Evolutionary conservation across 2,113 vertebrate species (phyloP).

Genomic region (Phalacrocorax brasilianus): DNA sequence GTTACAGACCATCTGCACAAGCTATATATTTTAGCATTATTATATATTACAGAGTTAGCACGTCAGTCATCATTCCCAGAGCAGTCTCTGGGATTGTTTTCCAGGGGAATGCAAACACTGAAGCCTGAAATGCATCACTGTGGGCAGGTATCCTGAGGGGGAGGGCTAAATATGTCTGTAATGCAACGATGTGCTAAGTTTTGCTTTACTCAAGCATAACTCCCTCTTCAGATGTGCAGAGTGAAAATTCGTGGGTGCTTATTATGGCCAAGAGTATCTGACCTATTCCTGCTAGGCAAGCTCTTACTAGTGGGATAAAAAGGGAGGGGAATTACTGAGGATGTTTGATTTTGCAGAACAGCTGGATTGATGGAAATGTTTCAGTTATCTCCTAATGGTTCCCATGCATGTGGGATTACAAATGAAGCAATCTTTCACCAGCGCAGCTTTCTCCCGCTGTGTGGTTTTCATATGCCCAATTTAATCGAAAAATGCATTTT

Average conservation of each 20-base stretch:
- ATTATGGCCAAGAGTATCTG: not conserved
- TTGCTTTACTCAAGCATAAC: not conserved
- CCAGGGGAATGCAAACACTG: not conserved
- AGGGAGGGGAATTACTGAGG: not conserved
- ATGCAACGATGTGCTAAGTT: not conserved
- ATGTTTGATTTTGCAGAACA: not conserved
- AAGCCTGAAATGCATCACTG: not conserved
- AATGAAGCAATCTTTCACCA: not conserved
- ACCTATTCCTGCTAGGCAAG: not conserved
- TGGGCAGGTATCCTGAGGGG: not conserved
- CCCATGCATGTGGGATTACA: not conserved
- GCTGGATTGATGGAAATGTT: not conserved
- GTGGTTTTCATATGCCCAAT: not conserved
- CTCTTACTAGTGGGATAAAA: not conserved
- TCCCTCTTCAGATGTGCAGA: not conserved
- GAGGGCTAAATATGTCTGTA: not conserved
- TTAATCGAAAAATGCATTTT: not conserved
- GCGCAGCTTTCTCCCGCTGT: not conserved
- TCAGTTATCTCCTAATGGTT: not conserved
- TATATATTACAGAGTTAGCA: not conserved
- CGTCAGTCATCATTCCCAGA: fast-evolving
- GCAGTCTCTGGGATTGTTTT: not conserved
- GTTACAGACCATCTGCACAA: not conserved
- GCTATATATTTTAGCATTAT: not conserved
- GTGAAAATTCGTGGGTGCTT: not conserved